These are phyloP conservation scores for Merluccius polli DNA, from an alignment of 2,797 vertebrate genomes.

Conservation along the genomic window DNA sequence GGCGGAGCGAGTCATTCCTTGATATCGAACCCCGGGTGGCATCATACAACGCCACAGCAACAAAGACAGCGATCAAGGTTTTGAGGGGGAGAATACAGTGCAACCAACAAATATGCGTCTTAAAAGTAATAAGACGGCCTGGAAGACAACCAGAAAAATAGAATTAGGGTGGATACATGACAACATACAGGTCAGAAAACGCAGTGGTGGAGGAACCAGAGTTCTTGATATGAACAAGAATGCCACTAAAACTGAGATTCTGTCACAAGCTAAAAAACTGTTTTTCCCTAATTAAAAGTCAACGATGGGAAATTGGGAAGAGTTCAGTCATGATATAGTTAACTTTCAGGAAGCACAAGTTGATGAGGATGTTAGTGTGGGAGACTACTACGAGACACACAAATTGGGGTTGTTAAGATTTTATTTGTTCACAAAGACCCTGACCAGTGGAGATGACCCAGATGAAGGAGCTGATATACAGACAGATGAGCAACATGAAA, in stretches of 20 bases:
- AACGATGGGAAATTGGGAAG: constrained; percentile 27
- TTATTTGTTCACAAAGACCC: constrained; percentile 29
- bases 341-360: constrained; percentile 32
- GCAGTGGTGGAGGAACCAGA: constrained; percentile 33
- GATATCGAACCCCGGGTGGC: too few relatives aligned
- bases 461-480: constrained; percentile 12
- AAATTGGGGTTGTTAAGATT: constrained; percentile 36
- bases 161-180: constrained; percentile 42
- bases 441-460: constrained; percentile 11
- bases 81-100: not conserved
- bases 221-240: constrained; percentile 29
- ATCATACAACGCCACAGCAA: too few relatives aligned
- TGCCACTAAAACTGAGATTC: constrained; percentile 27
- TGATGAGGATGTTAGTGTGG: constrained; percentile 31
- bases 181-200: constrained; percentile 37
- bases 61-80: constrained; percentile 2
- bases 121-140: constrained; percentile 27
- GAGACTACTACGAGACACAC: constrained; percentile 22
- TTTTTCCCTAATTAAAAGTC: constrained; percentile 33
- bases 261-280: constrained; percentile 28
- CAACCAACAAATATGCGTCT: constrained; percentile 6
- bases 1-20: too few relatives aligned
- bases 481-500: constrained; percentile 17
- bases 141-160: constrained; percentile 32
- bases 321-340: constrained; percentile 31